A percentile compares a stretch with the other conserved stretches of the same genome.
phyloP scores from a whole-genome alignment of 64 coral and sea anemone genomes.

The Dendronephthya gigantea region DNA sequence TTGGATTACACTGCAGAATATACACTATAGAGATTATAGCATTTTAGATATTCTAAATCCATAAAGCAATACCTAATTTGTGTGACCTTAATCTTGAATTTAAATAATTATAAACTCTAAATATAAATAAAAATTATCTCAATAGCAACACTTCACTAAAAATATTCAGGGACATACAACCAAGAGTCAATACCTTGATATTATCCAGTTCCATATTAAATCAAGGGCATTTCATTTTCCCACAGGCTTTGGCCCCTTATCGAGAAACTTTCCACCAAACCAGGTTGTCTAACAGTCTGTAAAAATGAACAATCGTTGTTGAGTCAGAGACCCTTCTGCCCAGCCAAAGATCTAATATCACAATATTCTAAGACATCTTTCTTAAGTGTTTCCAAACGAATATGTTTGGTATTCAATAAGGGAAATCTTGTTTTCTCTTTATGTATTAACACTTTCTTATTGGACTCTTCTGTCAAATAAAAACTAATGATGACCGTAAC shows the following conservation, averaged over 20 bases:
- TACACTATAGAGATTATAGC: no score
- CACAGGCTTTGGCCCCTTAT: background rate
- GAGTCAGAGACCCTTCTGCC: background rate
- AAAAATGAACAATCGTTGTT: background rate
- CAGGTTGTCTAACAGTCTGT: background rate
- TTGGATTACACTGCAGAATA: no score
- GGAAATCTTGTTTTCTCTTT: constrained; percentile 11
- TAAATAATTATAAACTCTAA: no score
- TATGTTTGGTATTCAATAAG: background rate
- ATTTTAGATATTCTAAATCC: no score
- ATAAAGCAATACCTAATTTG: no score
- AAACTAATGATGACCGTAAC: constrained; percentile 10
- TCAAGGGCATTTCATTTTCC: background rate
- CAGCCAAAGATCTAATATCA: background rate
- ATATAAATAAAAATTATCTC: no score
- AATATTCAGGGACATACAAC: no score
- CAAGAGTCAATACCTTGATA: no score
- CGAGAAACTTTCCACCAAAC: background rate
- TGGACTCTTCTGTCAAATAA: background rate
- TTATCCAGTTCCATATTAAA: no score
- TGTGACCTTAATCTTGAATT: no score
- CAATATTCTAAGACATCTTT: background rate
- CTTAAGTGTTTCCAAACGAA: background rate
- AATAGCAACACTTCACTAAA: no score
- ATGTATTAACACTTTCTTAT: constrained; percentile 16